A percentile compares a stretch with the other conserved stretches of the same genome.
Evolutionary conservation across 2,888 invertebrate genomes (phyloP).

Genomic region (Eupeodes latifasciatus): DNA sequence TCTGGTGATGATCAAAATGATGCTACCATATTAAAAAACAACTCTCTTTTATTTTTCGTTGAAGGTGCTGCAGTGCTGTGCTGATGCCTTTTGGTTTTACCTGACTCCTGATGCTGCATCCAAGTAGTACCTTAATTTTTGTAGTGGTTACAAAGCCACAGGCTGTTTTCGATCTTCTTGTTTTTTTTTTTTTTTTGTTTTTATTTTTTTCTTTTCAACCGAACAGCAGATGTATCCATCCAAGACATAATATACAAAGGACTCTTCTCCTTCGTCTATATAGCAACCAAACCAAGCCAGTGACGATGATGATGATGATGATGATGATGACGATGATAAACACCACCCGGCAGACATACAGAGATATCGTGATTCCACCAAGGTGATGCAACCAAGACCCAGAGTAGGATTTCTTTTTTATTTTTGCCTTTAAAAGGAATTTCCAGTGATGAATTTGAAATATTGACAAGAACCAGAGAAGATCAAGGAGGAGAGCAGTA

Average conservation of each 20-base stretch:
- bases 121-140: neutral
- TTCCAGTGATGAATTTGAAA: conserved; percentile 62
- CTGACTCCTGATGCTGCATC: conserved; percentile 23
- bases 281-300: neutral
- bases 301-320: conserved; percentile 34
- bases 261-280: neutral
- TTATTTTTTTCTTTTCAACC: conserved; percentile 3
- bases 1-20: conserved; percentile 33
- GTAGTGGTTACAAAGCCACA: conserved; percentile 23
- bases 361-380: conserved; percentile 38
- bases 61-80: conserved; percentile 36
- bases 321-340: conserved; percentile 44
- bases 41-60: neutral
- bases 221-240: conserved; percentile 67
- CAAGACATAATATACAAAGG: conserved; percentile 47
- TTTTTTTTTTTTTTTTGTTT: conserved; percentile 42
- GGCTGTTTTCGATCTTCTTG: conserved; percentile 42
- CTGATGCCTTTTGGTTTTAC: conserved; percentile 24
- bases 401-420: conserved; percentile 25
- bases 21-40: conserved; percentile 17
- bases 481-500: conserved; percentile 12
- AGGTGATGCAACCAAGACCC: conserved; percentile 43
- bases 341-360: conserved; percentile 51
- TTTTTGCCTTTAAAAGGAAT: conserved; percentile 31
- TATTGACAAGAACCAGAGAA: conserved; percentile 48